Conservation (phyloP, 2,113 vertebrate genomes). For the Apeltes quadracus region DNA sequence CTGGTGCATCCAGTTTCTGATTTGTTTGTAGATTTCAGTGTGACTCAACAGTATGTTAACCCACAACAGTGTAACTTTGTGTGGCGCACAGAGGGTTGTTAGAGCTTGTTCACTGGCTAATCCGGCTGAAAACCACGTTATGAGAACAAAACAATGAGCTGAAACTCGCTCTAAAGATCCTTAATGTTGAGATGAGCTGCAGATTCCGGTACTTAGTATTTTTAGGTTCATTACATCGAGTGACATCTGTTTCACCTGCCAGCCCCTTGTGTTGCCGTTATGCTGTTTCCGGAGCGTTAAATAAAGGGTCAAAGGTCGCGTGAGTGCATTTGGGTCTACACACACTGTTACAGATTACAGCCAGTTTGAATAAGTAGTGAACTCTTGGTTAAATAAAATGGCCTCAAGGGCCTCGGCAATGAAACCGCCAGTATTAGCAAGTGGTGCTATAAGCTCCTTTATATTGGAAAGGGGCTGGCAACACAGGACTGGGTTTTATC, state of each 20-base stretch:
- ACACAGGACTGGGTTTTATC: neutral
- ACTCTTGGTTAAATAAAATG: too few relatives aligned
- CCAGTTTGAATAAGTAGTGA: neutral
- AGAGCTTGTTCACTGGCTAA: neutral
- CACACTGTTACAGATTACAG: too few relatives aligned
- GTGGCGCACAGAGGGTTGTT: neutral
- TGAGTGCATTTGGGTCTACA: too few relatives aligned
- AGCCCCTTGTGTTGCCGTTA: too few relatives aligned
- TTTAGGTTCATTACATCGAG: neutral
- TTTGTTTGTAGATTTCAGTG: neutral
- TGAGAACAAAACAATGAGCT: neutral
- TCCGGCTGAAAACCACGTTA: neutral
- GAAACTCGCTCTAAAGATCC: neutral
- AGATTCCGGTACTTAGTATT: neutral
- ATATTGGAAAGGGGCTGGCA: neutral
- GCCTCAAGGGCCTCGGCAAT: too few relatives aligned
- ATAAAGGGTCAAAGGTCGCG: too few relatives aligned
- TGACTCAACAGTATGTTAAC: neutral
- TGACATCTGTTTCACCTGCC: too few relatives aligned
- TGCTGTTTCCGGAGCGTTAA: too few relatives aligned
- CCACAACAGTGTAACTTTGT: neutral
- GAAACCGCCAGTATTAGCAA: neutral
- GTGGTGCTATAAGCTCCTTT: neutral
- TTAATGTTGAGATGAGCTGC: neutral
- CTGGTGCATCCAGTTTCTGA: too few relatives aligned